Conservation (phyloP, 2,113 vertebrate genomes). For the Anseranas semipalmata region DNA sequence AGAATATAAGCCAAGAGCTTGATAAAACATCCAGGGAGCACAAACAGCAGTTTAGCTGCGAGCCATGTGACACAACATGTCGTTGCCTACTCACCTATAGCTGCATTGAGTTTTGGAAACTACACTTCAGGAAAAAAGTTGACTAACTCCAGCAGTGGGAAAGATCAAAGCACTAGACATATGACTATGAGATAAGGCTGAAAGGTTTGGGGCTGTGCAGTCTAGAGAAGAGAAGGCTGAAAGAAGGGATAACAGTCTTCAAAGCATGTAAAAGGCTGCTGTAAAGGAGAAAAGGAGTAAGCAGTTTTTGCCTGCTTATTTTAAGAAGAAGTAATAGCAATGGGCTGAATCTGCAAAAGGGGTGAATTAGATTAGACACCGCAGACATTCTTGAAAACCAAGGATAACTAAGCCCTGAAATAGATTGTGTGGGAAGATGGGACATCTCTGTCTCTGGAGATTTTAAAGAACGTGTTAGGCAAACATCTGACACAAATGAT, state of each 20-base stretch:
- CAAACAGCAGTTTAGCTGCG: background rate
- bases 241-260: background rate
- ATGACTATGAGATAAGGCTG: background rate
- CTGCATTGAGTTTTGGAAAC: background rate
- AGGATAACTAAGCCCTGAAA: background rate
- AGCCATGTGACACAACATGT: background rate
- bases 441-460: background rate
- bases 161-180: conserved; percentile 9
- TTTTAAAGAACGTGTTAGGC: background rate
- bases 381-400: background rate
- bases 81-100: background rate
- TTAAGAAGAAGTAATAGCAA: background rate
- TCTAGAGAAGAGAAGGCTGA: background rate
- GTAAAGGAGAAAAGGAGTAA: background rate
- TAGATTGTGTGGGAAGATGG: background rate
- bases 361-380: background rate
- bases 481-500: background rate
- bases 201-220: conserved; percentile 28
- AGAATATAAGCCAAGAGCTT: background rate
- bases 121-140: background rate
- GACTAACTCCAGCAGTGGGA: background rate
- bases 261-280: conserved; percentile 1
- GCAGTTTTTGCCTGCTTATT: background rate
- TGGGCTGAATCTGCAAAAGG: background rate
- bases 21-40: background rate